These are phyloP conservation scores for Rafetus swinhoei DNA, from an alignment of 2,113 vertebrate species.

Conservation along the genomic window DNA sequence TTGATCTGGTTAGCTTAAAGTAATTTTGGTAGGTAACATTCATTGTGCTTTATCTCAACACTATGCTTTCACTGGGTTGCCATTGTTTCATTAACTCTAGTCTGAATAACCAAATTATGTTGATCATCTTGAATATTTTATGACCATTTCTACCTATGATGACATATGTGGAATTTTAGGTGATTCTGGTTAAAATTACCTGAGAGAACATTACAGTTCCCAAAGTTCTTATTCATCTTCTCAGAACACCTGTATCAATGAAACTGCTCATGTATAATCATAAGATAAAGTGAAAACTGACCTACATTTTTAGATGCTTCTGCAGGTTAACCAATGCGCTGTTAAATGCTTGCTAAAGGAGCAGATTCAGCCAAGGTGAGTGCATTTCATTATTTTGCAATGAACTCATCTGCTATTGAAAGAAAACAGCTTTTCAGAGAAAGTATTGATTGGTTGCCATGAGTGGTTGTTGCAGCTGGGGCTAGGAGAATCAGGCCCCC, in stretches of 20 bases:
- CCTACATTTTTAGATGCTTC: background rate
- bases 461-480: too few relatives aligned
- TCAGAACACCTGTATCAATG: background rate
- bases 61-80: slow-evolving; percentile 43
- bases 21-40: background rate
- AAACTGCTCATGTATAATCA: background rate
- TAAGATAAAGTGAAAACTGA: slow-evolving; percentile 1
- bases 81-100: slow-evolving; percentile 62
- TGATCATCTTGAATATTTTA: slow-evolving; percentile 40
- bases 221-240: background rate
- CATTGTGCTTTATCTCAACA: slow-evolving; percentile 35
- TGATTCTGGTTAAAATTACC: slow-evolving; percentile 42
- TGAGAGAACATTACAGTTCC: background rate
- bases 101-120: slow-evolving; percentile 52
- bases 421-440: background rate
- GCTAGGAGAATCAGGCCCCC: too few relatives aligned
- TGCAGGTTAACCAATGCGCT: background rate
- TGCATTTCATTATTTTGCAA: background rate
- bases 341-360: background rate
- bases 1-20: background rate
- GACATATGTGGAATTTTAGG: slow-evolving; percentile 27
- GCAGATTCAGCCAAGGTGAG: background rate
- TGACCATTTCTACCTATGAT: slow-evolving; percentile 45
- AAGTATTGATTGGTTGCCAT: background rate
- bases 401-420: background rate